These are phyloP conservation scores for Campoplex capitator DNA, from an alignment of 2,888 invertebrate species.

Conservation along the genomic window DNA sequence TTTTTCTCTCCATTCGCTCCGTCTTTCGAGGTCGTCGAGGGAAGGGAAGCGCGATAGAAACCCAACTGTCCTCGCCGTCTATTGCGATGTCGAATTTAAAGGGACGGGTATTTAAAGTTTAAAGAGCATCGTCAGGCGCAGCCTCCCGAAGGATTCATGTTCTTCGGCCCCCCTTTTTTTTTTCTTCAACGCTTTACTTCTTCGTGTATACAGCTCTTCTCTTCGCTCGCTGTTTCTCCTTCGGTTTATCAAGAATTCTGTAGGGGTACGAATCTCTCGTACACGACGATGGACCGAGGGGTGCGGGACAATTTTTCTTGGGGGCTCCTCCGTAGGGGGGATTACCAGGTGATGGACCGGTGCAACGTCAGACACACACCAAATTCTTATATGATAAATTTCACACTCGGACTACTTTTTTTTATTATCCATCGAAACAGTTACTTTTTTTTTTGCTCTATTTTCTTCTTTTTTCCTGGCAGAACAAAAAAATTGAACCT, in stretches of 20 bases:
- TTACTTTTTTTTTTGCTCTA: slow-evolving; percentile 16
- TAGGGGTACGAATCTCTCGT: slow-evolving; percentile 57
- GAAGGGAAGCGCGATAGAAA: slow-evolving; percentile 9
- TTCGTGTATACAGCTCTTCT: slow-evolving; percentile 52
- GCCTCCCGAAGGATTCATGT: slow-evolving; percentile 54
- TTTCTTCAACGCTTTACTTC: slow-evolving; percentile 28
- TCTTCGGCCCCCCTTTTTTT: slow-evolving; percentile 44
- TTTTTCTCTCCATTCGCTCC: slow-evolving; percentile 31
- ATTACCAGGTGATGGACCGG: slow-evolving; percentile 56
- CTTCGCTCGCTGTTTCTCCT: slow-evolving; percentile 61
- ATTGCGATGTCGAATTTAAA: slow-evolving; percentile 70
- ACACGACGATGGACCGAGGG: slow-evolving; percentile 41
- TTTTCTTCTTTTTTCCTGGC: neutral
- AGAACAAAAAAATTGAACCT: too few relatives aligned
- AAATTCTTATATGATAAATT: slow-evolving; percentile 54
- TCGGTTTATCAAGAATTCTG: slow-evolving; percentile 58
- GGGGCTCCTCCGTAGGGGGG: slow-evolving; percentile 40
- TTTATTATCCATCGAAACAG: slow-evolving; percentile 19
- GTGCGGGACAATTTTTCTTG: slow-evolving; percentile 45
- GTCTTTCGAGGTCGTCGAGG: slow-evolving; percentile 33
- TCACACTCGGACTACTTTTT: slow-evolving; percentile 46
- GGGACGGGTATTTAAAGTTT: slow-evolving; percentile 73
- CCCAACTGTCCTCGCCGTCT: slow-evolving; percentile 66
- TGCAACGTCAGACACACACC: slow-evolving; percentile 17
- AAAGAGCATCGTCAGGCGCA: slow-evolving; percentile 66